Base-by-base conservation (phyloP, 2,888 invertebrate species). In the Lobophora halterata region DNA sequence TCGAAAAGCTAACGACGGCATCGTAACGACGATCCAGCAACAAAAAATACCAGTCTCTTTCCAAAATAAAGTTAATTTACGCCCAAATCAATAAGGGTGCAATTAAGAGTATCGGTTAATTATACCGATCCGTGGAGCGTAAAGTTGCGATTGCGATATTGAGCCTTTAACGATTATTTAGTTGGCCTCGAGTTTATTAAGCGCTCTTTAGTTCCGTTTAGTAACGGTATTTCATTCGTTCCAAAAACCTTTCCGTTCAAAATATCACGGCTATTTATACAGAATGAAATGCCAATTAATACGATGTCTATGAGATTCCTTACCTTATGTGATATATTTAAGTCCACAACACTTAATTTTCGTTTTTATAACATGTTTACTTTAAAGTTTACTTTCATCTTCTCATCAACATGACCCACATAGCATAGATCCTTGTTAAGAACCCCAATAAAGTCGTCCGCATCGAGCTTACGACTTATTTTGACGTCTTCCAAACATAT, bases 41-140 rank as follows among this genome's bases (percentile, higher is more conserved):
- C 54, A 61, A 59, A 64, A 62, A 58, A 58, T 46, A 27, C 30
- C 37, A 24, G 39, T 46, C 46, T 53, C 43, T 37, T 47, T 57
- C 33, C 44, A 43, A 52, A 61, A 60, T 63, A 56, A 51, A 55
- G 50, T 54, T 2, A 54, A 55, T 60, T 58, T 11, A 58, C 60
- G 45, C 46, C 41, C 46, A 45, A 64, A 65, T 67, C 65, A 64
- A 70, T 66, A 61, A 59, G 54, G 49, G 49, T 53, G 52, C 57
- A 67, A 73, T 73, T 67, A 71, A 60, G 49, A 65, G 52, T 63
- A 63, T 62, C 52, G 49, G 52, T 61, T 67, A 65, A 73, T 71
- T 71, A 68, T 65, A 58, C 53, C 48, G 47, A 49, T 59, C 58
- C 42, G 34, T 45, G 50, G 40, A 39, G 49, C 58, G 57, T 44